A percentile compares a stretch with the other conserved stretches of the same genome.
Evolutionary conservation across 2,888 invertebrate genomes (phyloP).

Genomic region (Erebia ligea): DNA sequence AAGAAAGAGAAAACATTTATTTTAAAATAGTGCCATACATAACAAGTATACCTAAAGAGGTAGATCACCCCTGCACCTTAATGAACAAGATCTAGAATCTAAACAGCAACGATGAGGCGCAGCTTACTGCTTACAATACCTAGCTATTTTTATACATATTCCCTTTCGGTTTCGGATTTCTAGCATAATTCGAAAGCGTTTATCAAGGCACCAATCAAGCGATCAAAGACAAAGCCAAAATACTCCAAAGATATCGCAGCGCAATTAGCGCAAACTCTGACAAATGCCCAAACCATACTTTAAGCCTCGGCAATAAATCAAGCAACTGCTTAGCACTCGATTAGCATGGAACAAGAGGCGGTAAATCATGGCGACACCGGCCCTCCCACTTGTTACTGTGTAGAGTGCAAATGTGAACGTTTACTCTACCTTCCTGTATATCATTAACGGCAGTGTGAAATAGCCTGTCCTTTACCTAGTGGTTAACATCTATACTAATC

Average conservation of each 20-base stretch:
- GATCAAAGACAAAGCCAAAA: not conserved
- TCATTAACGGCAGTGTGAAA: not conserved
- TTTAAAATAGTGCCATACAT: no score
- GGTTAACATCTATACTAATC: no score
- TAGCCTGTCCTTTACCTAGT: no score
- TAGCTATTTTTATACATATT: no score
- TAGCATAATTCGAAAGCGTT: not conserved
- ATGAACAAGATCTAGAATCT: no score
- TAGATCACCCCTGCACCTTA: no score
- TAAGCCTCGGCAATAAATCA: constrained; percentile 56
- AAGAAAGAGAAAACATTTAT: no score
- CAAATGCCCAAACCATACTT: constrained; percentile 46
- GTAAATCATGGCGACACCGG: constrained; percentile 57
- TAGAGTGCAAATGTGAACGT: constrained; percentile 38
- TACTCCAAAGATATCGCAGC: not conserved
- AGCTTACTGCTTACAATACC: no score
- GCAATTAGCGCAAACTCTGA: constrained; percentile 20
- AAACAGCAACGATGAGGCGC: no score
- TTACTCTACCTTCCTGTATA: constrained; percentile 18
- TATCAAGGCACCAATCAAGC: not conserved
- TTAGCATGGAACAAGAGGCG: constrained; percentile 77
- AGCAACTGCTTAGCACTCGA: constrained; percentile 56
- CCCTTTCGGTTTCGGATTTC: not conserved
- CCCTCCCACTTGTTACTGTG: constrained; percentile 46
- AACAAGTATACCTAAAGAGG: no score